These are phyloP conservation scores for Stomatorhinus walkeri DNA, from an alignment of 2,797 vertebrate species.

Conservation along the genomic window DNA sequence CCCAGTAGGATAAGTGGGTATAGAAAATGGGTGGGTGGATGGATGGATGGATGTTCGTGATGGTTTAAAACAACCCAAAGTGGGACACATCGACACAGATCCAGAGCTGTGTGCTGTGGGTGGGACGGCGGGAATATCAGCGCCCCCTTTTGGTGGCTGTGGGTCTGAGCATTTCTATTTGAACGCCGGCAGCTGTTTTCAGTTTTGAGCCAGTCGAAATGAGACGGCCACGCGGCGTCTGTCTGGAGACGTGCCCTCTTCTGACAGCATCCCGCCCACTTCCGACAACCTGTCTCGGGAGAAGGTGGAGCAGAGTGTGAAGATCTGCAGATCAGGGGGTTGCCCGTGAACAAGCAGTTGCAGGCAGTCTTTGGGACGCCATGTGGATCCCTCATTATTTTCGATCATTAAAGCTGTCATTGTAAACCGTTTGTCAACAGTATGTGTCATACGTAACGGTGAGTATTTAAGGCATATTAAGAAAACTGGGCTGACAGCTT, in stretches of 20 bases:
- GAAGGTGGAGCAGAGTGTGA: not conserved
- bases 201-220: not conserved
- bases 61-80: not conserved
- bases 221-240: not conserved
- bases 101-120: not conserved
- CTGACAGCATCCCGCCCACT: not conserved
- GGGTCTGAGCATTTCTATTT: not conserved
- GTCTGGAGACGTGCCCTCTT: not conserved
- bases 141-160: not conserved
- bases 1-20: too few species aligned
- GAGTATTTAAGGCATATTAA: slow-evolving; percentile 9
- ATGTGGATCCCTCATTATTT: not conserved
- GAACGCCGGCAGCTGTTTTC: not conserved
- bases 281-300: not conserved
- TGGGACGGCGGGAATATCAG: not conserved
- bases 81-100: not conserved
- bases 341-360: not conserved
- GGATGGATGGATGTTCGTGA: not conserved
- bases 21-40: not conserved
- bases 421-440: not conserved
- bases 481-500: not conserved
- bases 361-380: not conserved
- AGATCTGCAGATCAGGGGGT: not conserved
- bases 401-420: not conserved
- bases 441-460: not conserved